A percentile compares a stretch with the other conserved stretches of the same genome.
Evolutionary conservation across 2,888 invertebrate genomes (phyloP).

Genomic region (Noctua fimbriata): DNA sequence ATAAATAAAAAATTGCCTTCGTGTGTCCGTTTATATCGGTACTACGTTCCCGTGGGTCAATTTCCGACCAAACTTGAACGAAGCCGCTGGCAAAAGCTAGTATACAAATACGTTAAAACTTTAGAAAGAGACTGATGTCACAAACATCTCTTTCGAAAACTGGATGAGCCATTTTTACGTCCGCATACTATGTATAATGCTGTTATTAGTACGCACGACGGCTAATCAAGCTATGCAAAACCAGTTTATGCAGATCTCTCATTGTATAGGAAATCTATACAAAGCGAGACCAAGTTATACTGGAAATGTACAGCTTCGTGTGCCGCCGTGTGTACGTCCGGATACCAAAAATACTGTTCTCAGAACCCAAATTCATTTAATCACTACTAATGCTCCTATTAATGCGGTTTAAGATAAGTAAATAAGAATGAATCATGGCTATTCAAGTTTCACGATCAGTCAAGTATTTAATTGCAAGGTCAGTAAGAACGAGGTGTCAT

Average conservation of each 20-base stretch:
- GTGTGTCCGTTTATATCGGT: too few species aligned
- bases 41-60: too few species aligned
- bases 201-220: too few species aligned
- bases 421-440: slow-evolving; percentile 21
- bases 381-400: neutral
- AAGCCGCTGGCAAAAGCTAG: neutral
- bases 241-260: too few species aligned
- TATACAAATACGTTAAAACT: neutral
- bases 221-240: too few species aligned
- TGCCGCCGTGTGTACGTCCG: too few species aligned
- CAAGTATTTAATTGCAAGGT: slow-evolving; percentile 15
- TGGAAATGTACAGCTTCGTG: too few species aligned
- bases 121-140: too few species aligned
- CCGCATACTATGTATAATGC: neutral
- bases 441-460: slow-evolving; percentile 10
- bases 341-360: neutral
- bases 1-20: too few species aligned
- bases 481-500: neutral
- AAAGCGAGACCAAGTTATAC: too few species aligned
- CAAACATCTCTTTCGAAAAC: neutral
- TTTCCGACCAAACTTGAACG: neutral
- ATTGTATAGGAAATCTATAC: too few species aligned
- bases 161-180: neutral
- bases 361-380: slow-evolving; percentile 14
- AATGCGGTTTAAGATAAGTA: neutral